These are phyloP conservation scores for Atopsyche davidsoni DNA, from an alignment of 1,140 invertebrate genomes.

Conservation along the genomic window DNA sequence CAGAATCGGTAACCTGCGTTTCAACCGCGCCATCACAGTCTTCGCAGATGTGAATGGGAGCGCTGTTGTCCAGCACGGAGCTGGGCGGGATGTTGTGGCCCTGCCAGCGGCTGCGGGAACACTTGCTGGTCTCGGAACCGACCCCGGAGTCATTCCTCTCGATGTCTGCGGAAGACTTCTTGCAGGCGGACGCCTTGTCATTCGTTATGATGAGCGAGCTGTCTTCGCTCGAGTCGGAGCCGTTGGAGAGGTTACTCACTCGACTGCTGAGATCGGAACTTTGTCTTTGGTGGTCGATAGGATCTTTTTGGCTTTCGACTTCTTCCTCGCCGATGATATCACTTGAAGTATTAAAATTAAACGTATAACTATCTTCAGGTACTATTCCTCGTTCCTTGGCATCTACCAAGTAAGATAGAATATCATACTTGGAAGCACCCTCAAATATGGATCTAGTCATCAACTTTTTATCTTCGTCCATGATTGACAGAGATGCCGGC, in stretches of 20 bases:
- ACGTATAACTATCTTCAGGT: conserved; percentile 56
- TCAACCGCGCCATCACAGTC: conserved; percentile 71
- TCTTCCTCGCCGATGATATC: conserved; percentile 50
- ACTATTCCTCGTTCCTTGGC: conserved; percentile 69
- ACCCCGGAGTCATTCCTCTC: conserved; percentile 91
- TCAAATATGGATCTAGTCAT: conserved; percentile 69
- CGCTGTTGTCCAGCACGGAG: conserved; percentile 40
- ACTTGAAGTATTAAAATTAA: conserved; percentile 49
- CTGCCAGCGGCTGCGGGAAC: conserved; percentile 68
- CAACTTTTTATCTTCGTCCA: conserved; percentile 59
- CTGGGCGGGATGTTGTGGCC: conserved; percentile 43
- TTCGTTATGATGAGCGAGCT: conserved; percentile 56
- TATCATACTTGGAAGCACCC: conserved; percentile 81
- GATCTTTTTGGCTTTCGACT: conserved; percentile 51
- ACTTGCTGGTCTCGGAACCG: conserved; percentile 85
- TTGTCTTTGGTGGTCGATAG: conserved; percentile 39
- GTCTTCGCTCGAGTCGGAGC: conserved; percentile 64
- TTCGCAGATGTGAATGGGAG: conserved; percentile 60
- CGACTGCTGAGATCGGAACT: conserved; percentile 52
- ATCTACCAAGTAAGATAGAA: conserved; percentile 80
- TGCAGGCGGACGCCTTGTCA: conserved; percentile 47
- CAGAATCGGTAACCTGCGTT: conserved; percentile 59
- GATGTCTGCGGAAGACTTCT: conserved; percentile 58
- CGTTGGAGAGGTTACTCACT: conserved; percentile 51
- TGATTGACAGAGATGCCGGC: conserved; percentile 48